Evolutionary conservation across 2,888 invertebrate genomes (phyloP).

Genomic region (Tridacna crocea): DNA sequence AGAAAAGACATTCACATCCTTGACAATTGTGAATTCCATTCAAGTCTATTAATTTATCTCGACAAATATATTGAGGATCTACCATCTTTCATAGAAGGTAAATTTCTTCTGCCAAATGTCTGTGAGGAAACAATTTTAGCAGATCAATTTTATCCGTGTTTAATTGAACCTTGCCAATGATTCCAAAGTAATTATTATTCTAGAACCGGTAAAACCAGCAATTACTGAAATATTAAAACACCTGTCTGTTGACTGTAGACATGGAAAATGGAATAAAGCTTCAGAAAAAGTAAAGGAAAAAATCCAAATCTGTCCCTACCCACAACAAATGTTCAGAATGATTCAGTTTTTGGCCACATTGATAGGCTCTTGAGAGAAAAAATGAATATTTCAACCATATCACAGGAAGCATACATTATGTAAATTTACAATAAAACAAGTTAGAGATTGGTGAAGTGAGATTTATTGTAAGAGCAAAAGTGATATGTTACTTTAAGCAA

Average conservation of each 20-base stretch:
- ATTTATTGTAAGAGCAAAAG: conserved; percentile 6
- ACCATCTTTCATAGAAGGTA: conserved; percentile 18
- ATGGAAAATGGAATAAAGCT: conserved; percentile 21
- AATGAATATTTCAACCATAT: conserved; percentile 32
- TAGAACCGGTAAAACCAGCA: conserved; percentile 26
- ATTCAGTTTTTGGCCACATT: conserved; percentile 40
- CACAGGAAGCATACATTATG: conserved; percentile 41
- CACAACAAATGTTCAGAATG: conserved; percentile 40
- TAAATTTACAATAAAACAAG: conserved; percentile 48
- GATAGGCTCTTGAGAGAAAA: conserved; percentile 41
- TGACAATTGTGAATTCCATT: conserved; percentile 28
- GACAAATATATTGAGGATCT: conserved; percentile 10
- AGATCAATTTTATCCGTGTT: conserved; percentile 4
- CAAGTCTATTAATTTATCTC: conserved; percentile 26
- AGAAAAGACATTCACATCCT: conserved; percentile 26
- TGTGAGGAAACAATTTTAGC: conserved; percentile 1
- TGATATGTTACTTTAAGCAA: conserved; percentile 20
- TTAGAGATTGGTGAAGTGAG: conserved; percentile 17
- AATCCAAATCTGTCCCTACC: conserved; percentile 18
- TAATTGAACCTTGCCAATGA: conserved; percentile 11
- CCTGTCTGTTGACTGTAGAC: conserved; percentile 31
- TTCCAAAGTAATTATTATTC: conserved; percentile 2
- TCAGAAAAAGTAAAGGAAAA: conserved; percentile 6
- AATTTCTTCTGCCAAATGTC: neutral
- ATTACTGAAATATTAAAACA: conserved; percentile 12